phyloP scores from a whole-genome alignment of 2,888 invertebrate genomes.

The Drosophila cyrtoloma region DNA sequence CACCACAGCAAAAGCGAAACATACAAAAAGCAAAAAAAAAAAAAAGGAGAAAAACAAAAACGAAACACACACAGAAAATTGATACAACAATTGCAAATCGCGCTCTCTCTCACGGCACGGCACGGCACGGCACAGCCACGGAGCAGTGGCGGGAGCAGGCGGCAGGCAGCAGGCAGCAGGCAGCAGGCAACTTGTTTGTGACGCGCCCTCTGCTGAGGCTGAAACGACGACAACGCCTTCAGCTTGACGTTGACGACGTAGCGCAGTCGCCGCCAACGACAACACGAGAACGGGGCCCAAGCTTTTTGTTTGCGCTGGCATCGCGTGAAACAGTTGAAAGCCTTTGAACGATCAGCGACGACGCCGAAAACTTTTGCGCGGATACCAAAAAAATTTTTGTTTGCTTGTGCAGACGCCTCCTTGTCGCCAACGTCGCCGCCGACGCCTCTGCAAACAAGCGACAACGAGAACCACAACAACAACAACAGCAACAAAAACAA shows the following conservation, averaged over 20 bases:
- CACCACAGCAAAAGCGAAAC: constrained; percentile 38
- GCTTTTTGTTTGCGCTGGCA: constrained; percentile 82
- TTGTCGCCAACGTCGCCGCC: constrained; percentile 55
- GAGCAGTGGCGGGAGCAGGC: constrained; percentile 14
- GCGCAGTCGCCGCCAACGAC: constrained; percentile 58
- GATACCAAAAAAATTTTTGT: constrained; percentile 69
- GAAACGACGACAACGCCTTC: constrained; percentile 34
- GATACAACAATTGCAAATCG: constrained; percentile 52
- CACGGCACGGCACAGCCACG: constrained; percentile 11
- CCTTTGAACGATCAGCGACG: constrained; percentile 84
- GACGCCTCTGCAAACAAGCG: constrained; percentile 26
- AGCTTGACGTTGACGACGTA: constrained; percentile 43
- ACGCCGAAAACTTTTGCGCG: constrained; percentile 83
- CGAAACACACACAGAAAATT: constrained; percentile 14
- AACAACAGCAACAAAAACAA: constrained; percentile 3
- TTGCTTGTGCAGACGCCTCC: constrained; percentile 67
- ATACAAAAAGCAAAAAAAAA: background rate
- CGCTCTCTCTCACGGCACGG: constrained; percentile 37
- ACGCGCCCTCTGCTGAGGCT: constrained; percentile 59
- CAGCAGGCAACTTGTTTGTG: constrained; percentile 50
- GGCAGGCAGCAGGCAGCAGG: constrained; percentile 6
- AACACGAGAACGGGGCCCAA: constrained; percentile 64
- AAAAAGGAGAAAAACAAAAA: background rate
- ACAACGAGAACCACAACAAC: constrained; percentile 8
- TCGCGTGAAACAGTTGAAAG: constrained; percentile 84